Evolutionary conservation across 2,797 vertebrate species (phyloP).

Genomic region (Triplophysa bombifrons): DNA sequence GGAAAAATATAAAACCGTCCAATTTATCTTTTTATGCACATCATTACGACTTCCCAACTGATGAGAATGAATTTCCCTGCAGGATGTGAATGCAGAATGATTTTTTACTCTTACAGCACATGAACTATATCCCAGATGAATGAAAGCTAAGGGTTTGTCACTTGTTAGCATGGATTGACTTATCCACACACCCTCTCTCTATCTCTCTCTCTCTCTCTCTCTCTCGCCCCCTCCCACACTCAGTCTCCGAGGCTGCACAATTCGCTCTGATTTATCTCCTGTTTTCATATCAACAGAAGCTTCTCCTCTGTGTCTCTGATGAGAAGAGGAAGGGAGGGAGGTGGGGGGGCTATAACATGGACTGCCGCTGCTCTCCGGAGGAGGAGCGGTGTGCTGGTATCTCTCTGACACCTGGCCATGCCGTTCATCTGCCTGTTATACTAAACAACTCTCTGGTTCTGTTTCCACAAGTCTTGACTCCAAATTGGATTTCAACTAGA

Average conservation of each 20-base stretch:
- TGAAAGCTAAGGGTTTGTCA: slow-evolving; percentile 41
- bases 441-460: slow-evolving; percentile 20
- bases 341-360: slow-evolving; percentile 55
- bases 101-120: slow-evolving; percentile 7
- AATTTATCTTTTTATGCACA: background rate
- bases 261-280: slow-evolving; percentile 73
- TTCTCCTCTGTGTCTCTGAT: slow-evolving; percentile 60
- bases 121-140: slow-evolving; percentile 26
- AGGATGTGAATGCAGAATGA: background rate
- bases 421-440: slow-evolving; percentile 26
- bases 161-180: slow-evolving; percentile 33
- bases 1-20: background rate
- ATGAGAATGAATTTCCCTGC: background rate
- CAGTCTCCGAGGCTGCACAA: slow-evolving; percentile 71
- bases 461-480: slow-evolving; percentile 4
- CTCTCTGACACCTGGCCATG: slow-evolving; percentile 51
- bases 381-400: slow-evolving; percentile 62
- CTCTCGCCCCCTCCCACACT: slow-evolving; percentile 40
- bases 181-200: background rate
- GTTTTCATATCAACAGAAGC: slow-evolving; percentile 69
- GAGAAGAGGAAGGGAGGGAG: slow-evolving; percentile 53
- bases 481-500: slow-evolving; percentile 44
- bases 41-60: background rate
- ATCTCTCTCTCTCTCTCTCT: background rate
- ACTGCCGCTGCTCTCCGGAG: slow-evolving; percentile 56